Evolutionary conservation across 2,888 invertebrate species (phyloP).

Genomic region (Sicus ferrugineus): DNA sequence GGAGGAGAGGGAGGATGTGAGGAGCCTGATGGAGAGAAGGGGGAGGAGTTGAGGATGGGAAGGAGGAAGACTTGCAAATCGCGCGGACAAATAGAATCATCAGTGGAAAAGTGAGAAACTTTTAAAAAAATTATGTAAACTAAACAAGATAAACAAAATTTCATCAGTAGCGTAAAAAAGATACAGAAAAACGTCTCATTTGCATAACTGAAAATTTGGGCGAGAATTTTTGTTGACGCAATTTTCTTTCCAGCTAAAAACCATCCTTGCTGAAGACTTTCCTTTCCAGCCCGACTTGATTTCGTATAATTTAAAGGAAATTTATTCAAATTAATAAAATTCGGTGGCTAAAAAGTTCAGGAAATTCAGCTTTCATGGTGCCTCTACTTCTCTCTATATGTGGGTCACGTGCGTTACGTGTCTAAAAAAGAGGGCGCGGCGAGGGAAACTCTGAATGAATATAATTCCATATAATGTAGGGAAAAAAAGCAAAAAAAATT

Average conservation of each 20-base stretch:
- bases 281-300: constrained; percentile 31
- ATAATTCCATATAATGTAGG: too few relatives aligned
- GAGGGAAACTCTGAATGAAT: too few relatives aligned
- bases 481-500: too few relatives aligned
- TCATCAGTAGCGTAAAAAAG: too few relatives aligned
- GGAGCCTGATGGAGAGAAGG: neutral
- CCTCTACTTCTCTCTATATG: neutral
- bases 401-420: constrained; percentile 22
- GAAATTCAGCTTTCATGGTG: neutral
- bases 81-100: too few relatives aligned
- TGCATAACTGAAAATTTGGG: neutral
- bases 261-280: too few relatives aligned
- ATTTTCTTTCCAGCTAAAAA: neutral
- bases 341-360: neutral
- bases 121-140: too few relatives aligned
- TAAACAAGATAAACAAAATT: too few relatives aligned
- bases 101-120: too few relatives aligned
- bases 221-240: neutral
- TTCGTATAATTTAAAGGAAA: constrained; percentile 38
- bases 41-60: too few relatives aligned
- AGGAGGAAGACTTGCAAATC: too few relatives aligned
- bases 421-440: neutral
- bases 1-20: neutral
- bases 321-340: constrained; percentile 35
- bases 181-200: neutral